Base-by-base conservation (phyloP, 1,140 invertebrate species). In the Euura saliciscinereae region DNA sequence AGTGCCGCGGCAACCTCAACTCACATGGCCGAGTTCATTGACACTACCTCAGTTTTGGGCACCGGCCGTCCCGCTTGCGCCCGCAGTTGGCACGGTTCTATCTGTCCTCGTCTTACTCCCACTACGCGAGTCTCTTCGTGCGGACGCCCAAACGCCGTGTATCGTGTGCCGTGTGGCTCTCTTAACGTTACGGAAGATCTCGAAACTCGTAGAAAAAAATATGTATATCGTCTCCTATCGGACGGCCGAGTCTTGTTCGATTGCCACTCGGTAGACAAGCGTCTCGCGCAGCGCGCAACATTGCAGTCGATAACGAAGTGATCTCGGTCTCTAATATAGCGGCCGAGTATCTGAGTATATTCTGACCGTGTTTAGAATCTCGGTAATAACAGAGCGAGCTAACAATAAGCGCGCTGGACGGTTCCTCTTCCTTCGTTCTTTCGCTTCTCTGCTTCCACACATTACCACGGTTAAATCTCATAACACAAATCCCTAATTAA, bases 1-100 rank as follows among this genome's bases (percentile, higher is more conserved):
- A 83, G 84, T 79, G 80, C 76, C 82, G 82, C 82, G 83, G 77
- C 76, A 74, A 73, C 68, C 66, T 74, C 69, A 69, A 59, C 51
- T 86, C 85, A 85, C 85, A 86, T 86, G 84, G 83, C 78, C 79
- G 84, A 79, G 85, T 88, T 87, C 86, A 88, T 88, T 88, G 86
- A 87, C 86, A 86, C 82, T 82, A 85, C 77, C 84, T 83, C 74
- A 83, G 83, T 87, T 87, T 87, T 87, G 82, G 85, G 84, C 85
- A 86, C 83, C 85, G 80, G 80, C 77, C 78, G 72, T 83, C 81
- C 81, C 79, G 78, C 78, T 86, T 79, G 75, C 76, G 71, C 81
- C 64, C 64, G 3, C 59, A n/a, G 51, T 59, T 59, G 51, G 73
- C 69, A 44, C 66, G 66, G 68, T 65, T 72, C 59, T 46, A 51